These are phyloP conservation scores for Suillia variegata DNA, from an alignment of 2,888 invertebrate genomes.

Conservation along the genomic window DNA sequence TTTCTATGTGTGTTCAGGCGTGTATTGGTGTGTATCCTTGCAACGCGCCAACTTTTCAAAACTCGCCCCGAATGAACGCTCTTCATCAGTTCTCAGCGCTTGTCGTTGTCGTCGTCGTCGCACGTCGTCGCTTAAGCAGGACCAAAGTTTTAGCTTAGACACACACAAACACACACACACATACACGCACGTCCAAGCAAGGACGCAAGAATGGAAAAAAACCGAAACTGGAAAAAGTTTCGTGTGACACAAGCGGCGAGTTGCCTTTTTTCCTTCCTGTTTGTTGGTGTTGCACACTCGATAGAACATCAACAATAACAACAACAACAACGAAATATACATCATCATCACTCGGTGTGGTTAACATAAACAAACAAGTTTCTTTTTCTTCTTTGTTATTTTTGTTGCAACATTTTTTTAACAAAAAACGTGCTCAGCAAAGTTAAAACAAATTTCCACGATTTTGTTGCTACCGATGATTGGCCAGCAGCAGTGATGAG, in stretches of 20 bases:
- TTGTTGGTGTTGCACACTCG: too few relatives aligned
- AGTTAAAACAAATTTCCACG: not conserved
- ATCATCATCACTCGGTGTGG: conserved; percentile 13
- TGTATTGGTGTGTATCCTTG: conserved; percentile 20
- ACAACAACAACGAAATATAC: conserved; percentile 8
- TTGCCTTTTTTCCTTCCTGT: too few relatives aligned
- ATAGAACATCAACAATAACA: too few relatives aligned
- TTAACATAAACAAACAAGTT: conserved; percentile 8
- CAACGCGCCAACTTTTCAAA: conserved; percentile 5
- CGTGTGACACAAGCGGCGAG: not conserved
- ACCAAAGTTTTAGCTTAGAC: conserved; percentile 34
- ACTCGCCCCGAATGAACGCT: not conserved
- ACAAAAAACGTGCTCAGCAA: conserved; percentile 11
- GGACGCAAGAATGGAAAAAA: not conserved
- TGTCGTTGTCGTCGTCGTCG: conserved; percentile 45
- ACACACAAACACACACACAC: not conserved
- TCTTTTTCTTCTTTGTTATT: too few relatives aligned
- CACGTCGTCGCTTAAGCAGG: conserved; percentile 48
- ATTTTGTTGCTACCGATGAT: not conserved
- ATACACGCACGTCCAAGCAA: not conserved
- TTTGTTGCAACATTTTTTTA: too few relatives aligned
- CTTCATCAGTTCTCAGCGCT: conserved; percentile 25
- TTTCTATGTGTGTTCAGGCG: too few relatives aligned
- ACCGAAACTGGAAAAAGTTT: too few relatives aligned
- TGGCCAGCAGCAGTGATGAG: too few relatives aligned